These are phyloP conservation scores for Emys orbicularis DNA, from an alignment of 2,797 vertebrate species.

Conservation along the genomic window DNA sequence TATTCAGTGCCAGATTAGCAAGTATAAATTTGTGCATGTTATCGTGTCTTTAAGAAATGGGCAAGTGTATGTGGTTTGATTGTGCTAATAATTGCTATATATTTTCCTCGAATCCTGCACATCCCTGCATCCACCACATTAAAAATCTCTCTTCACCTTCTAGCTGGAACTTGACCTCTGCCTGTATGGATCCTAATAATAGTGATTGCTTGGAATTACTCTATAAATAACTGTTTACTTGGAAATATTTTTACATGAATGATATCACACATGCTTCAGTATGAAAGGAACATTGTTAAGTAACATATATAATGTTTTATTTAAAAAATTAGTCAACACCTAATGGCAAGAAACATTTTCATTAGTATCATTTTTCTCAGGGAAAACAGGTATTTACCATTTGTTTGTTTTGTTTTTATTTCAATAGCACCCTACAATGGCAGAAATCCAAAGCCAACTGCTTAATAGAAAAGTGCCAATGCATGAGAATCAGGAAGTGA, in stretches of 20 bases:
- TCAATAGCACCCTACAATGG: slow-evolving; percentile 24
- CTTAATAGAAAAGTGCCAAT: neutral
- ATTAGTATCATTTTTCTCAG: neutral
- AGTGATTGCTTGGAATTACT: slow-evolving; percentile 30
- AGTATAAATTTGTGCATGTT: neutral
- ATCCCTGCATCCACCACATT: neutral
- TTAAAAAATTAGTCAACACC: neutral
- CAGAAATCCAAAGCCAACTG: neutral
- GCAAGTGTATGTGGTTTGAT: neutral
- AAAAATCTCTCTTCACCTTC: slow-evolving; percentile 36
- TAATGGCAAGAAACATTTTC: neutral
- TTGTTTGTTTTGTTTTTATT: slow-evolving; percentile 33
- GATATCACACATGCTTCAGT: slow-evolving; percentile 10
- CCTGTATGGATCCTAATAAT: slow-evolving; percentile 42
- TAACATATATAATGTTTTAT: neutral
- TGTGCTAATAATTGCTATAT: neutral
- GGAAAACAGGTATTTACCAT: neutral
- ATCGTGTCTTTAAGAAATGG: neutral
- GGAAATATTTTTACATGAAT: neutral
- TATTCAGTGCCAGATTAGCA: neutral
- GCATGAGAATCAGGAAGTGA: neutral
- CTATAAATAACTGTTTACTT: slow-evolving; percentile 56
- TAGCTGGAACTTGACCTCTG: slow-evolving; percentile 35
- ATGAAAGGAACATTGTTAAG: slow-evolving; percentile 6
- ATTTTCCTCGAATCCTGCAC: slow-evolving; percentile 23